Evolutionary conservation across 2,888 invertebrate genomes (phyloP), one percentile per base, ranked within the genome.

Genomic region (Chydorus sphaericus): DNA sequence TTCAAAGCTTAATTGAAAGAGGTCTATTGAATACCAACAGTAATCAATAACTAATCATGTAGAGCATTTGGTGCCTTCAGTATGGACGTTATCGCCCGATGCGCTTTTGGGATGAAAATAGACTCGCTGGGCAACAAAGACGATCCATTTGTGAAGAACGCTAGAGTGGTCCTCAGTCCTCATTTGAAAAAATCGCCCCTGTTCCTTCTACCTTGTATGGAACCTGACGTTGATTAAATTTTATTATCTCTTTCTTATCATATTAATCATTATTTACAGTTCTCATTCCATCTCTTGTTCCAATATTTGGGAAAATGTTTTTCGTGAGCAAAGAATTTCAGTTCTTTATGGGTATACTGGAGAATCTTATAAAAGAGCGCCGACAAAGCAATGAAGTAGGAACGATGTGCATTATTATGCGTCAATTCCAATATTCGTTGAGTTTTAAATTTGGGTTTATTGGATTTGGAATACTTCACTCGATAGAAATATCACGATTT

Each of bases 51-150:
- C n/a, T 2, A 48, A 48, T 2, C 2, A 11, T 48, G 20, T 3
- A 48, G 48, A n/a, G 10, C n/a, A 14, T 33, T 33, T 33, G 36
- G 36, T 33, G 10, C 36, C 16, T 48, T 48, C 11, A 48, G n/a
- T 11, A 48, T 48, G 48, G 48, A 48, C 18, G 20, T 48, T 18
- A 48, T 48, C 20, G 48, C 48, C 18, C n/a, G 3, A 16, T 48
- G 48, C 48, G 48, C 11, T 16, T 48, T 48, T 48, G 48, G 16
- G n/a, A 48, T 48, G 48, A 48, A 48, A 48, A 48, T 48, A 14
- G 16, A 48, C n/a, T n/a, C 11, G 11, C 18, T 48, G 48, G 48
- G 48, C 48, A 18, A 48, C 11, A 48, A 48, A 48, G 48, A 48
- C 48, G 4, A 48, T 18, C 3, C 48, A 16, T 48, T 48, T 48